Evolutionary conservation across 2,113 vertebrate genomes (phyloP).

Genomic region (Caretta caretta): DNA sequence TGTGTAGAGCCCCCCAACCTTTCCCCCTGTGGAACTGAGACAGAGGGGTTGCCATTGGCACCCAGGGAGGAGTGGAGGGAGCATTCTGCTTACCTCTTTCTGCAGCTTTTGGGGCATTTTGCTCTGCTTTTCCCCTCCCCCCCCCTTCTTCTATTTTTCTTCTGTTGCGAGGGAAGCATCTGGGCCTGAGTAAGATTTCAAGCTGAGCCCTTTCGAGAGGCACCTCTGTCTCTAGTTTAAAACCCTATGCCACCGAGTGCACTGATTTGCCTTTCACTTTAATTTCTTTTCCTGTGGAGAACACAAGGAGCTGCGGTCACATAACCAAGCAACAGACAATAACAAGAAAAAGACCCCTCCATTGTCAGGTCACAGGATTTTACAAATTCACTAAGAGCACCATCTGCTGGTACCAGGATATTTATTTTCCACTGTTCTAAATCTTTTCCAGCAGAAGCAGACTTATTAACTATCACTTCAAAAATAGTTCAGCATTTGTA

Average conservation of each 20-base stretch:
- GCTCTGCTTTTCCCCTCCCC: constrained; percentile 14
- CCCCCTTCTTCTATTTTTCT: background rate
- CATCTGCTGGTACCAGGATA: constrained; percentile 48
- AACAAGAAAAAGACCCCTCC: constrained; percentile 13
- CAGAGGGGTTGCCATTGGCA: background rate
- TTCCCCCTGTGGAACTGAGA: constrained; percentile 31
- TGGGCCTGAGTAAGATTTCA: background rate
- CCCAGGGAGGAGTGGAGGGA: background rate
- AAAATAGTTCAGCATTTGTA: background rate
- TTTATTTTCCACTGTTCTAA: constrained; percentile 25
- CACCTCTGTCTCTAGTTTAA: background rate
- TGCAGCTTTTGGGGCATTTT: constrained; percentile 73
- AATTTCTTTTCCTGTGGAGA: constrained; percentile 12
- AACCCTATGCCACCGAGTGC: background rate
- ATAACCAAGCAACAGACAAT: constrained; percentile 21
- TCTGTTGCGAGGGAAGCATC: constrained; percentile 42
- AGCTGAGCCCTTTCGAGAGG: background rate
- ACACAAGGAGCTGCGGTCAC: background rate
- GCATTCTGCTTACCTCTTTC: constrained; percentile 52
- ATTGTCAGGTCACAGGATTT: constrained; percentile 15
- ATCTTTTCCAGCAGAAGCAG: constrained; percentile 6
- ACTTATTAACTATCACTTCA: constrained; percentile 15
- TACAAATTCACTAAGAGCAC: constrained; percentile 44
- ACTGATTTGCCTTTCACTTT: constrained; percentile 4
- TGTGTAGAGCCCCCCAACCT: background rate